Conservation (phyloP, 2,888 invertebrate species). For the Ctena decussata region DNA sequence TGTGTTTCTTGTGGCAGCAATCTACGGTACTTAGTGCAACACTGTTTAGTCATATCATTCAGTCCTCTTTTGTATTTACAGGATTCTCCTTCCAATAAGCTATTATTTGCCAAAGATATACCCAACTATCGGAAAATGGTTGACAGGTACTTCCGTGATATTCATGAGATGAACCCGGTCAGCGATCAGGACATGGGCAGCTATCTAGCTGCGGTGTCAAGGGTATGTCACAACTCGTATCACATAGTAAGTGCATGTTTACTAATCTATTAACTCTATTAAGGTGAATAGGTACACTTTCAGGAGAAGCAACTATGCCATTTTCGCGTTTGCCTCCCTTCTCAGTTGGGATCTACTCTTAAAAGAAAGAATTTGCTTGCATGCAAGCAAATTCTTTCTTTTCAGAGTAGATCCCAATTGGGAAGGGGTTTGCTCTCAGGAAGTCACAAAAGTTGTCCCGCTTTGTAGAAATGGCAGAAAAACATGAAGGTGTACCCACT, state of each 20-base stretch:
- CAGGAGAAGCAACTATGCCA: neutral
- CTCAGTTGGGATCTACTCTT: neutral
- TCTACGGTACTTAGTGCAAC: too few species aligned
- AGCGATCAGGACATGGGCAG: constrained; percentile 99
- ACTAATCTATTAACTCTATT: neutral
- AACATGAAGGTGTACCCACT: too few species aligned
- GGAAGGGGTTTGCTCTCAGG: too few species aligned
- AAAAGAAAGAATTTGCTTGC: too few species aligned
- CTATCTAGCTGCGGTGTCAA: constrained; percentile 98
- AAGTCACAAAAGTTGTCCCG: too few species aligned
- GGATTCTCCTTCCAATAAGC: constrained; percentile 99
- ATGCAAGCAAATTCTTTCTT: too few species aligned
- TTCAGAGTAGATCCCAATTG: too few species aligned
- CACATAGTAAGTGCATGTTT: constrained; percentile 71
- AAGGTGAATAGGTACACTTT: neutral
- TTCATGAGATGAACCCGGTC: constrained; percentile 95
- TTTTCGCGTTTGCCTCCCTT: neutral
- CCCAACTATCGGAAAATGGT: constrained; percentile 85
- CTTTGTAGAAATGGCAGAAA: neutral
- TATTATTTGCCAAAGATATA: constrained; percentile 98
- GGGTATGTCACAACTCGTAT: constrained; percentile 88
- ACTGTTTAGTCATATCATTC: too few species aligned
- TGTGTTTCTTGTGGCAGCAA: too few species aligned
- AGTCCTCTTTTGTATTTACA: constrained; percentile 60
- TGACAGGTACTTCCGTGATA: constrained; percentile 87